Conservation (phyloP, 1,140 invertebrate species). For the Drosophila navojoa region DNA sequence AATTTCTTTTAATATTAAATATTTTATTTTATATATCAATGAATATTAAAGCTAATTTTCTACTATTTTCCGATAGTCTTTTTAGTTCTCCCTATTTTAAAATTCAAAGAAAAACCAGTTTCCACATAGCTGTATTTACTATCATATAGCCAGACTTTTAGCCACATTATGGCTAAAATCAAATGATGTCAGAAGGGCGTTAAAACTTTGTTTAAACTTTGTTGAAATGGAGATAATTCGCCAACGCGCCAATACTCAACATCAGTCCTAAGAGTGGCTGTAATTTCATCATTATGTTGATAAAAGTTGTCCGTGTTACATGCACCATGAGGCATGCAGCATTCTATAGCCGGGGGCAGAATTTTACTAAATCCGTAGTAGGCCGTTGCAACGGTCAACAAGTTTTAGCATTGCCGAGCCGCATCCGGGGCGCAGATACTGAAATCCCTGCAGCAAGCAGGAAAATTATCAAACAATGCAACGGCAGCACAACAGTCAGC, state of each 20-base stretch:
- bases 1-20: not conserved
- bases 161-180: not conserved
- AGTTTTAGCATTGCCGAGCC: slow-evolving; percentile 31
- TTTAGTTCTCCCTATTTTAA: not conserved
- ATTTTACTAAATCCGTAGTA: slow-evolving; percentile 31
- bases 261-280: slow-evolving; percentile 34
- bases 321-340: slow-evolving; percentile 1
- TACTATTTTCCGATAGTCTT: not conserved
- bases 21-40: too few relatives aligned
- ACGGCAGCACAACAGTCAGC: slow-evolving; percentile 2
- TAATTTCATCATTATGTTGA: slow-evolving; percentile 50
- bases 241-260: slow-evolving; percentile 30
- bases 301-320: slow-evolving; percentile 15
- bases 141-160: not conserved
- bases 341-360: too few relatives aligned
- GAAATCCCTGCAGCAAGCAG: slow-evolving; percentile 45
- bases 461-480: slow-evolving; percentile 76
- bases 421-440: slow-evolving; percentile 15
- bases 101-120: not conserved
- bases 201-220: slow-evolving; percentile 29
- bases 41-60: too few relatives aligned
- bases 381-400: slow-evolving; percentile 18
- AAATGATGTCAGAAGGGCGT: slow-evolving; percentile 1
- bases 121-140: not conserved
- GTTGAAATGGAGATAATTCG: slow-evolving; percentile 35